Percentiles rank a stretch among this genome's conserved stretches.
These are phyloP conservation scores for Brienomyrus brachyistius DNA, from an alignment of 2,113 vertebrate species.

Conservation along the genomic window DNA sequence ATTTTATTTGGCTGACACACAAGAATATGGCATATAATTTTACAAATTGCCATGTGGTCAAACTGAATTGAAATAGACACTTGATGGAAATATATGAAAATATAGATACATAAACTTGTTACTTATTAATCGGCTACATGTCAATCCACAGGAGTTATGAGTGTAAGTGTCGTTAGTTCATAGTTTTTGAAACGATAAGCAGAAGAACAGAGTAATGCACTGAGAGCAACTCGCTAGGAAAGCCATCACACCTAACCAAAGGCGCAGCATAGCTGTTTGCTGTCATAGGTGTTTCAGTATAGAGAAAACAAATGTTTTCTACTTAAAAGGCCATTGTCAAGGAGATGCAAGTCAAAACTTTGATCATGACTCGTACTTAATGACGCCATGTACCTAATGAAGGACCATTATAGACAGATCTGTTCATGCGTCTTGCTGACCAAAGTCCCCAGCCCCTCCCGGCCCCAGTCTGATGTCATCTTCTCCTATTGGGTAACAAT, in stretches of 20 bases:
- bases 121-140: background rate
- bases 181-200: background rate
- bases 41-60: background rate
- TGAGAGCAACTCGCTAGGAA: conserved; percentile 21
- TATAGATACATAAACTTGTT: background rate
- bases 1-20: too few relatives aligned
- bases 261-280: background rate
- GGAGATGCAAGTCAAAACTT: conserved; percentile 21
- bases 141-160: background rate
- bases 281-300: conserved; percentile 18
- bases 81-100: background rate
- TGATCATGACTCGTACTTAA: background rate
- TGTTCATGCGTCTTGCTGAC: conserved; percentile 9
- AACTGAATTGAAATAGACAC: background rate
- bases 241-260: conserved; percentile 36
- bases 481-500: conserved; percentile 8
- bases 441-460: background rate
- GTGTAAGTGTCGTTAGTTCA: background rate
- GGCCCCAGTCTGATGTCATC: conserved; percentile 4
- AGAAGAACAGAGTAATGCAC: background rate
- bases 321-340: conserved; percentile 31
- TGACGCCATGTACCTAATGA: conserved; percentile 1
- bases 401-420: conserved; percentile 4
- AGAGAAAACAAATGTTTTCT: conserved; percentile 15
- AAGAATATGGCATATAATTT: too few relatives aligned